Evolutionary conservation across 30 jellyfish, hydroid and myxozoan species (phyloP).

Genomic region (Catostylus mosaicus): DNA sequence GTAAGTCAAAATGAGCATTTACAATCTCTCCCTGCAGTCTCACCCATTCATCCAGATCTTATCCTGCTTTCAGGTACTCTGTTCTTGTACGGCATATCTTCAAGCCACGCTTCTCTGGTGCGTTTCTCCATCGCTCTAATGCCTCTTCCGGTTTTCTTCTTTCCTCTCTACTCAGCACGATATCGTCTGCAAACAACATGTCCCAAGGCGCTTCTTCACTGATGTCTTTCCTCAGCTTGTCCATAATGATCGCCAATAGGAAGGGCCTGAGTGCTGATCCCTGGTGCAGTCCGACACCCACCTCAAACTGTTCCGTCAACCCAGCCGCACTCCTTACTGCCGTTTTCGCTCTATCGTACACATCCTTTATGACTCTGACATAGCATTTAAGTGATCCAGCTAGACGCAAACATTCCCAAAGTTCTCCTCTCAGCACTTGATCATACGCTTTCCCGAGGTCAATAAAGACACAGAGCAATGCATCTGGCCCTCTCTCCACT

Average conservation of each 20-base stretch:
- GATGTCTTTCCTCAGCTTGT: constrained; percentile 12
- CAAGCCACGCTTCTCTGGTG: background rate
- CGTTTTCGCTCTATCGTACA: background rate
- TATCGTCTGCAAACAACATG: background rate
- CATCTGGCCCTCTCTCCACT: background rate
- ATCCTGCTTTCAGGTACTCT: background rate
- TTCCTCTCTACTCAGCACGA: background rate
- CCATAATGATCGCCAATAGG: too few relatives aligned
- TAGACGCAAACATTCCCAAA: constrained; percentile 5
- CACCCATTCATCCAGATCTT: too few relatives aligned
- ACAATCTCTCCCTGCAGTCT: too few relatives aligned
- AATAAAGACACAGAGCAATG: background rate
- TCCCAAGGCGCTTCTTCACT: constrained; percentile 12
- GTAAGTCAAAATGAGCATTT: too few relatives aligned
- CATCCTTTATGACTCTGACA: constrained; percentile 2
- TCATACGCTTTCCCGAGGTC: background rate
- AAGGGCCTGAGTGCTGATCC: too few relatives aligned
- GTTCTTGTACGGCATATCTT: background rate
- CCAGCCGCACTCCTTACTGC: constrained; percentile 31
- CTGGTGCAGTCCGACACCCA: too few relatives aligned
- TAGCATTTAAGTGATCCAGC: background rate
- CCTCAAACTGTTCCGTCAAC: background rate
- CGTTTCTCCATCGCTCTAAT: background rate
- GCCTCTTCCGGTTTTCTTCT: background rate
- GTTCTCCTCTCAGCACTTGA: constrained; percentile 6